Conservation (phyloP, 2,888 invertebrate genomes). For the Drosophila helvetica region DNA sequence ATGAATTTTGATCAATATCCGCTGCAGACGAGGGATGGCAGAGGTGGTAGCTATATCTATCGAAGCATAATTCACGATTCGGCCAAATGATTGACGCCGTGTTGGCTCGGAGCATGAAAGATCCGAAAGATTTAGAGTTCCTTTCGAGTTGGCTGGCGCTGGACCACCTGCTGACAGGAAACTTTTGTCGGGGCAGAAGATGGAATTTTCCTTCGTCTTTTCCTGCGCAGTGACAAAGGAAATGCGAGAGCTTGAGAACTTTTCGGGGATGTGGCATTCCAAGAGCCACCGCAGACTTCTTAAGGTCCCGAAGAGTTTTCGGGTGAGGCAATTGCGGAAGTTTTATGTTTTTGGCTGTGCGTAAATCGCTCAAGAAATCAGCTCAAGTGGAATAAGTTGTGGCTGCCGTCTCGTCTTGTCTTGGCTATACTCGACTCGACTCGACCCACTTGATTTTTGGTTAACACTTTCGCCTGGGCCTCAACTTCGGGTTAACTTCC, state of each 20-base stretch:
- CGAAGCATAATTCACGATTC: slow-evolving; percentile 73
- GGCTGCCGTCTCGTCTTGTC: slow-evolving; percentile 38
- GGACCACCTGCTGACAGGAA: slow-evolving; percentile 82
- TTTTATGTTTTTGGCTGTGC: slow-evolving; percentile 77
- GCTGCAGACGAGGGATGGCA: slow-evolving; percentile 50
- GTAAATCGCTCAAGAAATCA: slow-evolving; percentile 80
- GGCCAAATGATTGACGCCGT: slow-evolving; percentile 78
- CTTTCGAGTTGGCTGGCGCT: slow-evolving; percentile 37
- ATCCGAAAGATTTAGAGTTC: slow-evolving; percentile 68
- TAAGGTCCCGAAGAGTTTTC: slow-evolving; percentile 23
- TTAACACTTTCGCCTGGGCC: slow-evolving; percentile 60
- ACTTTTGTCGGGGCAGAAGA: slow-evolving; percentile 48
- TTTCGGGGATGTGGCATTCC: slow-evolving; percentile 28
- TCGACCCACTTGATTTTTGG: slow-evolving; percentile 59
- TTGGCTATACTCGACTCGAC: neutral
- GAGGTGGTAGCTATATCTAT: slow-evolving; percentile 41
- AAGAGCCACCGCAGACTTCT: slow-evolving; percentile 32
- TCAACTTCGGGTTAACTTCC: slow-evolving; percentile 15
- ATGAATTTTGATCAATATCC: slow-evolving; percentile 80
- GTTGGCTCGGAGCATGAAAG: slow-evolving; percentile 41
- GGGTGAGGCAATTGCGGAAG: slow-evolving; percentile 69
- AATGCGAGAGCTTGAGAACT: slow-evolving; percentile 42
- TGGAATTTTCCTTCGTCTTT: slow-evolving; percentile 10
- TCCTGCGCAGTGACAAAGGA: slow-evolving; percentile 47
- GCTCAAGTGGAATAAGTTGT: slow-evolving; percentile 78